These are phyloP conservation scores for Spodoptera littoralis DNA, from an alignment of 2,888 invertebrate genomes.

Conservation along the genomic window DNA sequence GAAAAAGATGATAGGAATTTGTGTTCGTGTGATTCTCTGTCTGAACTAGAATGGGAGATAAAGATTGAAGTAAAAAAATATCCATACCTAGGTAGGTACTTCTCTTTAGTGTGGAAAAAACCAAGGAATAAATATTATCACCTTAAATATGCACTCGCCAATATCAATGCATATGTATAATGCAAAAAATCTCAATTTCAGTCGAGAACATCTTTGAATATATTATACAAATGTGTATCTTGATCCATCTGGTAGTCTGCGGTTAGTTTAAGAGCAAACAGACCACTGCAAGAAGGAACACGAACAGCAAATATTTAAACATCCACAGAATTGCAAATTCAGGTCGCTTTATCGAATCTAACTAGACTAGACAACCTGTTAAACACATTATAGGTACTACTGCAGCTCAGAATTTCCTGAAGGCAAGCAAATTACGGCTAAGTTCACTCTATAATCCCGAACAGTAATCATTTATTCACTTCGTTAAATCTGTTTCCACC, in stretches of 20 bases:
- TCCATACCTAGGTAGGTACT: too few relatives aligned
- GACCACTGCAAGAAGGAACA: too few relatives aligned
- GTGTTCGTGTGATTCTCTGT: constrained; percentile 26
- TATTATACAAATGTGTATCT: too few relatives aligned
- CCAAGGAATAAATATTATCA: too few relatives aligned
- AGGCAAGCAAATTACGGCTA: constrained; percentile 26
- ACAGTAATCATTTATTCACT: constrained; percentile 46
- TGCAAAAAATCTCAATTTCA: too few relatives aligned
- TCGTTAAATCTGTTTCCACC: constrained; percentile 29
- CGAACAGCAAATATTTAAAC: too few relatives aligned
- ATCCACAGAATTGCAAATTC: constrained; percentile 3
- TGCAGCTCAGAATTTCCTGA: constrained; percentile 2
- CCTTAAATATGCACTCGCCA: too few relatives aligned
- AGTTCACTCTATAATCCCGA: constrained; percentile 17
- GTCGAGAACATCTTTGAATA: too few relatives aligned
- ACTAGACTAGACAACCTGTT: not conserved
- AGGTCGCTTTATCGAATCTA: constrained; percentile 1
- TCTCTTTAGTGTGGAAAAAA: too few relatives aligned
- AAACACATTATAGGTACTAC: not conserved
- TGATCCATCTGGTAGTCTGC: too few relatives aligned
- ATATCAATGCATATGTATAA: too few relatives aligned
- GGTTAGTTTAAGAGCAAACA: too few relatives aligned
- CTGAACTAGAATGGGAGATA: not conserved
- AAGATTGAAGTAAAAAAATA: not conserved
- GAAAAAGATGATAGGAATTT: constrained; percentile 37